Conservation (phyloP, 2,113 vertebrate species). For the Axis porcinus region DNA sequence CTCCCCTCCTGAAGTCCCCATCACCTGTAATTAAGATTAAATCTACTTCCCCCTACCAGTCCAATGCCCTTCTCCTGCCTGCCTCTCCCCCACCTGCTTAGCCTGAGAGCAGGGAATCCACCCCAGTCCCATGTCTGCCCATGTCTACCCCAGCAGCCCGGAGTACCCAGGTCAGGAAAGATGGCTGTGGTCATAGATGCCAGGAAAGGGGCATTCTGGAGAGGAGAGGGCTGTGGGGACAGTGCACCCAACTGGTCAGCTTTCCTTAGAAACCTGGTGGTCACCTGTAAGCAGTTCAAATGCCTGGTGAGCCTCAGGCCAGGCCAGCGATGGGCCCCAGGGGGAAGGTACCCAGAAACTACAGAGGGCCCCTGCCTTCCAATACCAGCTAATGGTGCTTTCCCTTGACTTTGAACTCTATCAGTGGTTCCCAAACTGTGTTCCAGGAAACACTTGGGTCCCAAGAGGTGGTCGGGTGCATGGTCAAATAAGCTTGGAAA, state of each 20-base stretch:
- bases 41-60: background rate
- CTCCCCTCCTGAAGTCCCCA: background rate
- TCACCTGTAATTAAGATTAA: background rate
- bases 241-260: accelerated
- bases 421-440: background rate
- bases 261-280: background rate
- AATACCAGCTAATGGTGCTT: background rate
- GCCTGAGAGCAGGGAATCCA: background rate
- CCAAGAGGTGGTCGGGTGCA: background rate
- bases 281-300: background rate
- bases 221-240: background rate
- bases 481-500: background rate
- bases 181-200: accelerated
- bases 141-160: background rate
- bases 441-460: background rate
- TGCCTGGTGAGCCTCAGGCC: accelerated
- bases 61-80: background rate
- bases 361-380: no score
- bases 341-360: accelerated
- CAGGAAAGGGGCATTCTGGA: background rate
- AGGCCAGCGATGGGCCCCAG: accelerated
- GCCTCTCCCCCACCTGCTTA: background rate
- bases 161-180: background rate
- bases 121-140: background rate
- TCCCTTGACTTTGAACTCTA: background rate